Evolutionary conservation across 2,888 invertebrate genomes (phyloP), one percentile per base, ranked within the genome.

Genomic region (Drosophila diplacantha): DNA sequence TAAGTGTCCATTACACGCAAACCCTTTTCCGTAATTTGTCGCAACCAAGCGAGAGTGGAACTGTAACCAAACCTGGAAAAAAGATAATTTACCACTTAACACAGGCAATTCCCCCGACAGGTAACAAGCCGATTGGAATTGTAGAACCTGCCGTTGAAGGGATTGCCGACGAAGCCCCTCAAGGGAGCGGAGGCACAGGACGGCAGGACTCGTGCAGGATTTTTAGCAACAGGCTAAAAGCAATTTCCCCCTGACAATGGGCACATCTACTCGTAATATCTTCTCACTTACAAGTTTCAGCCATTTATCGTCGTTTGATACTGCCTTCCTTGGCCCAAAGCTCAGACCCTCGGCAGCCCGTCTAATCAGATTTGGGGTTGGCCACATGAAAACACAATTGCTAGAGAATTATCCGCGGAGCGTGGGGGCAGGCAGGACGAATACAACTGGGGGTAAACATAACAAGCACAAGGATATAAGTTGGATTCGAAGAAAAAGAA

Each of bases 251-350:
- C 8, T 43, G 29, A 41, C 64, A 64, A 37, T 44, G 37, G 43
- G 37, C 50, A 29, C 49, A 50, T 43, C 34, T 53, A 46, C 44
- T 46, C 44, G 44, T 46, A 60, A 66, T 59, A 55, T 72, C 72
- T 74, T 76, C 79, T 81, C 73, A 68, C 68, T 83, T 81, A 83
- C 84, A 79, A 79, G 71, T 79, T 79, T 66, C 64, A 67, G 69
- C 82, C 83, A 79, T 79, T 79, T 79, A 83, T 79, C 70, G 84
- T 79, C 79, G 69, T 75, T 81, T 83, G 82, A 83, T 83, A 83
- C 71, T 54, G 49, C 55, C 37, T 16, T 44, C 20, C 34, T 16
- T 18, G 44, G 26, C 54, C 54, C 55, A 16, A 11, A 38, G 58
- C 54, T 29, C 54, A 20, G n/a, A 12, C 44, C 35, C 63, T 29